A percentile compares a stretch with the other conserved stretches of the same genome.
Evolutionary conservation across 2,797 vertebrate genomes (phyloP).

Genomic region (Balearica regulorum): DNA sequence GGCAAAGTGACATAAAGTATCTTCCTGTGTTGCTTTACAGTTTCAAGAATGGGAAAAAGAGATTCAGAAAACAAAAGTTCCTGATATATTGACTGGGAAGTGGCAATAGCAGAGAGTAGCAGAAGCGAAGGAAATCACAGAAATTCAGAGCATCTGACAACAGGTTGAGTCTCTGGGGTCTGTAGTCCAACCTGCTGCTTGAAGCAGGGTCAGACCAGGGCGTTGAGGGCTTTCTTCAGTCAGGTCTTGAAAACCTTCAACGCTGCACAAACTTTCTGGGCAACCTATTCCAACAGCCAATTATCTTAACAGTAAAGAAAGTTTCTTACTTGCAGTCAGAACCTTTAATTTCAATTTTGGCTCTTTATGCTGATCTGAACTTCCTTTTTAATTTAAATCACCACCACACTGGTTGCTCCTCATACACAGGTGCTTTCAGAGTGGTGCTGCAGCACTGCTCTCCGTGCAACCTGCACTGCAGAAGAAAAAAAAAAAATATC

Average conservation of each 20-base stretch:
- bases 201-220: background rate
- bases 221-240: background rate
- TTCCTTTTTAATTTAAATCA: background rate
- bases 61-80: background rate
- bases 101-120: background rate
- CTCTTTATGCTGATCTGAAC: background rate
- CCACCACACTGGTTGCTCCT: background rate
- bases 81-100: background rate
- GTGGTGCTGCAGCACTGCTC: background rate
- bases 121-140: background rate
- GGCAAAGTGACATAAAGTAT: background rate
- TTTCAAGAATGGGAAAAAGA: background rate
- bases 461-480: background rate
- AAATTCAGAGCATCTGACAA: background rate
- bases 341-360: background rate
- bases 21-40: background rate
- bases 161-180: background rate
- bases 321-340: background rate
- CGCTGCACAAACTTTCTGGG: background rate
- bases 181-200: background rate
- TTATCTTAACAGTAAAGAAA: background rate
- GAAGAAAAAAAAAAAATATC: background rate
- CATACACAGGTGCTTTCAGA: background rate
- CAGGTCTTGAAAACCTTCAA: background rate
- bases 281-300: background rate